Evolutionary conservation across 2,113 vertebrate species (phyloP).

Genomic region (Neolamprologus falcicula): DNA sequence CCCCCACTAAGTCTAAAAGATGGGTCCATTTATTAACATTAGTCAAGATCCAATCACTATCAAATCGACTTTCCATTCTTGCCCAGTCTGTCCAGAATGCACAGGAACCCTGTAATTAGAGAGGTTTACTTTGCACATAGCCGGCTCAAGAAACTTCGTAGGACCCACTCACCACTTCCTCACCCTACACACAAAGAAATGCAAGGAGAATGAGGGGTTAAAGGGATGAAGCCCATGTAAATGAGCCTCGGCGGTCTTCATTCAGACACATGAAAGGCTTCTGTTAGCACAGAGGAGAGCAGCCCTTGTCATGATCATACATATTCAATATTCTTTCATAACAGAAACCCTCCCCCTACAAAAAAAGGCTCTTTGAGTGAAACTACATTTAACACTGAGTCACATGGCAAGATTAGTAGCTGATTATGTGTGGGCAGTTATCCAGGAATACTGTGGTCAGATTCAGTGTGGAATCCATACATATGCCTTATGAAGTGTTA

Average conservation of each 20-base stretch:
- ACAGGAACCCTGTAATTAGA: constrained; percentile 41
- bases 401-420: constrained; percentile 9
- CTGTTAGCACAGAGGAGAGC: constrained; percentile 26
- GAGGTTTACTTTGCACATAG: constrained; percentile 37
- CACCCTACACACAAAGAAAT: constrained; percentile 37
- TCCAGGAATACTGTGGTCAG: constrained; percentile 10
- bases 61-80: constrained; percentile 30
- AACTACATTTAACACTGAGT: background rate
- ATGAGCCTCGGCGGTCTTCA: constrained; percentile 52
- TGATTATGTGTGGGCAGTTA: constrained; percentile 14
- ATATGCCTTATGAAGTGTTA: background rate
- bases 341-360: background rate
- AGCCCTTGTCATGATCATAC: constrained; percentile 37
- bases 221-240: constrained; percentile 59
- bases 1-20: background rate
- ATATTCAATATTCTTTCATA: constrained; percentile 55
- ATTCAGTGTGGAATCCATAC: background rate
- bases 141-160: constrained; percentile 17
- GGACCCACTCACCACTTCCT: constrained; percentile 37
- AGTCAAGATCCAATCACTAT: background rate
- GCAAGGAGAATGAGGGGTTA: constrained; percentile 35
- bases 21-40: background rate
- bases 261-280: constrained; percentile 59
- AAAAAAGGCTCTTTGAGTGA: background rate
- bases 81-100: background rate